phyloP scores from a whole-genome alignment of 2,888 invertebrate species.

The Brachyptera risi region DNA sequence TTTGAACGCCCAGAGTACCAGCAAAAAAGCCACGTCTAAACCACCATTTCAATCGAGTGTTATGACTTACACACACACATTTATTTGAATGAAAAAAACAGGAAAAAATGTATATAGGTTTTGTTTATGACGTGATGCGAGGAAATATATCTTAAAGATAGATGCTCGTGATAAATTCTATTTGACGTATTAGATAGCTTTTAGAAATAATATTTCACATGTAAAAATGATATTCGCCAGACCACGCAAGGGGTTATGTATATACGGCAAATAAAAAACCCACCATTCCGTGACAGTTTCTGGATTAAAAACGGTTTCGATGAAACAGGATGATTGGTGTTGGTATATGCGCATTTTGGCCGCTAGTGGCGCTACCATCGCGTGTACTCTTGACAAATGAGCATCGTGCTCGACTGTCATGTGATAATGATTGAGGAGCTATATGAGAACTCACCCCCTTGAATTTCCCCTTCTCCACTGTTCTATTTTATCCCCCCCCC shows the following conservation, averaged over 20 bases:
- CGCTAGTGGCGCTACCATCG: constrained; percentile 1
- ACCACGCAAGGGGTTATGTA: no score
- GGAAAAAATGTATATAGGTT: no score
- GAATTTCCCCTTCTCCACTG: no score
- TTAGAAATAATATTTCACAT: constrained; percentile 25
- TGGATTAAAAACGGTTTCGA: constrained; percentile 32
- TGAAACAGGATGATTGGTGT: constrained; percentile 30
- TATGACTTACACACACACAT: no score
- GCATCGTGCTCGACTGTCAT: constrained; percentile 32
- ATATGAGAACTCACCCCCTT: neutral
- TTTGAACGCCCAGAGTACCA: no score
- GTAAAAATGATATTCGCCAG: constrained; percentile 27
- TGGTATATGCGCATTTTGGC: constrained; percentile 20
- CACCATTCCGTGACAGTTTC: constrained; percentile 29
- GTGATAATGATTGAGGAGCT: constrained; percentile 34
- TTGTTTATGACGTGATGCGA: neutral
- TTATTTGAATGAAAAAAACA: no score
- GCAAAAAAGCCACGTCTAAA: no score
- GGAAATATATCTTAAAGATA: constrained; percentile 14
- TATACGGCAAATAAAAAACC: constrained; percentile 31
- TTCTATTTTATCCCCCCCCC: no score
- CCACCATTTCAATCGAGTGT: no score
- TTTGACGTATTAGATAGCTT: constrained; percentile 24
- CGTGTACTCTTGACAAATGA: constrained; percentile 31
- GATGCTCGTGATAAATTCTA: constrained; percentile 24